Evolutionary conservation across 1,140 invertebrate genomes (phyloP), one percentile per base, ranked within the genome.

Genomic region (Limonius californicus): DNA sequence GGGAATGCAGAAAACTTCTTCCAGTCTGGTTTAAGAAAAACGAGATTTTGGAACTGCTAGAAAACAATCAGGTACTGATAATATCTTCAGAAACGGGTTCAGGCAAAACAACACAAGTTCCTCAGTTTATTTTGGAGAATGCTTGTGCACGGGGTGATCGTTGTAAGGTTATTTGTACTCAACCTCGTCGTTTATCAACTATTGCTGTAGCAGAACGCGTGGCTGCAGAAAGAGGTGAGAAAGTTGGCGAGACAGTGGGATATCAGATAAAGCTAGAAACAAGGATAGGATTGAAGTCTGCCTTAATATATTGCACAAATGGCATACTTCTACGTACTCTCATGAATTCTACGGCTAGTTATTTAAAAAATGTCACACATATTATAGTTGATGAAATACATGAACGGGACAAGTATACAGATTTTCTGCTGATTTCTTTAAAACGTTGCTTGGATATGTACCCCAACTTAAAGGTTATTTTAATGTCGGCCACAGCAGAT

Each of bases 401-500:
- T 76, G 95, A 98, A 77, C 82, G 96, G 0, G 95, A 98, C 76
- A 85, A 92, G 68, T 89, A 94, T 71, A 89, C 90, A 54, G 97
- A 99, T 78, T 98, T 98, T 77, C 79, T 98, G 12, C 76, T 98
- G 32, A 90, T 95, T 55, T 87, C 91, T 12, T 73, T 98, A 7
- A 85, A 89, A 57, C 89, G 95, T 68, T 85, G 87, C 2, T 71
- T 97, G 3, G 73, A 82, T 0, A 84, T 87, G 14, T 88, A 87
- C 68, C 84, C 85, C 60, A 81, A 89, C 61, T 77, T 98, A 0
- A 89, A 89, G 65, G 65, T 99, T 0, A 83, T 99, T 50, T 80
- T 98, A 0, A 98, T 98, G 95, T 97, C 94, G n/a, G 95, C 96
- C 4, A 92, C 94, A 1, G 84, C 95, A 68, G 89, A 96, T 68